Evolutionary conservation across 2,797 vertebrate genomes (phyloP).

Genomic region (Distichodus sexfasciatus): DNA sequence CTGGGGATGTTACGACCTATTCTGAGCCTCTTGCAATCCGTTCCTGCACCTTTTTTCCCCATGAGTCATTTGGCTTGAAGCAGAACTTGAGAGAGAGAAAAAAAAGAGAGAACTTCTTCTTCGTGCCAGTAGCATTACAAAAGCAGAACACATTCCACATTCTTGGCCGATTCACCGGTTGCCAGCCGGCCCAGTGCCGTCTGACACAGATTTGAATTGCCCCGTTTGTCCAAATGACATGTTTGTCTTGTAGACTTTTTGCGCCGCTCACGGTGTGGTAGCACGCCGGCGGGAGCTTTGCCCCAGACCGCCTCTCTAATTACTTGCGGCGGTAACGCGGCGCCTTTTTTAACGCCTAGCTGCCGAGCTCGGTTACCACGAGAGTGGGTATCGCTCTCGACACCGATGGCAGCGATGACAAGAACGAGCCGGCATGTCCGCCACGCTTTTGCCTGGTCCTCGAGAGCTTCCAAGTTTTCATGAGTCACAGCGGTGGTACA

Average conservation of each 20-base stretch:
- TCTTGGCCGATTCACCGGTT: background rate
- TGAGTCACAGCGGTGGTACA: slow-evolving; percentile 25
- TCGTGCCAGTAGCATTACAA: slow-evolving; percentile 26
- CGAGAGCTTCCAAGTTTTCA: slow-evolving; percentile 16
- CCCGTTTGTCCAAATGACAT: slow-evolving; percentile 28
- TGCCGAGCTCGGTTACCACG: slow-evolving; percentile 11
- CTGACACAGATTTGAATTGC: slow-evolving; percentile 34
- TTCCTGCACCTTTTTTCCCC: slow-evolving; percentile 21
- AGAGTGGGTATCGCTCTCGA: background rate
- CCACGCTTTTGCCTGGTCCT: slow-evolving; percentile 20
- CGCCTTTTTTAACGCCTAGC: slow-evolving; percentile 44
- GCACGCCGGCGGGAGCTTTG: slow-evolving; percentile 33
- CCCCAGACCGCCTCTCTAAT: slow-evolving; percentile 36
- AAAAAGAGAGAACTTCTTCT: slow-evolving; percentile 8
- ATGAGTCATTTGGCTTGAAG: slow-evolving; percentile 45
- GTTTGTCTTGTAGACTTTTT: slow-evolving; percentile 36
- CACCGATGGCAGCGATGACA: background rate
- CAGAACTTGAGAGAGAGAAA: slow-evolving; percentile 4
- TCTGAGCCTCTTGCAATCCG: slow-evolving; percentile 20
- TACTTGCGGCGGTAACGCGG: slow-evolving; percentile 40
- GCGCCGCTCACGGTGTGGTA: slow-evolving; percentile 43
- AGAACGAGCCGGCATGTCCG: slow-evolving; percentile 6
- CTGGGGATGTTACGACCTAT: slow-evolving; percentile 12
- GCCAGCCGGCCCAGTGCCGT: slow-evolving; percentile 7
- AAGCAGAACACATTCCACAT: slow-evolving; percentile 11